These are phyloP conservation scores for Saimiri boliviensis DNA, from an alignment of 2,113 vertebrate genomes.

Conservation along the genomic window DNA sequence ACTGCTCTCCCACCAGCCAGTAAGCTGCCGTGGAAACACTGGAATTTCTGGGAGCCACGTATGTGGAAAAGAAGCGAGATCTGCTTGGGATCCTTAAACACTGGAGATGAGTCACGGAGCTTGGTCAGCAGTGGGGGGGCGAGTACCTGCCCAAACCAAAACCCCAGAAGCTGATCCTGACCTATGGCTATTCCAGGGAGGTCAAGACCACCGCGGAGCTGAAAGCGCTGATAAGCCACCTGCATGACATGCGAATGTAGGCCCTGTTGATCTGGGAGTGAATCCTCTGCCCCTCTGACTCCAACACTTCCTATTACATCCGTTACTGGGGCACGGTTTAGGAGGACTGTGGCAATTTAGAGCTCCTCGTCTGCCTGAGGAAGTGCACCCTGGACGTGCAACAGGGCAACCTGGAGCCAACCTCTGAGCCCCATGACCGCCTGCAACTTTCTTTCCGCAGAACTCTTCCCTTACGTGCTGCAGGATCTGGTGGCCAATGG, in stretches of 20 bases:
- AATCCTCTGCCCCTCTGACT: no score
- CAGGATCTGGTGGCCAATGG: conserved; percentile 94
- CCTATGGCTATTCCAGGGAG: conserved; percentile 91
- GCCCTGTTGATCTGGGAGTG: conserved; percentile 92
- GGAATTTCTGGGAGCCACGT: conserved; percentile 93
- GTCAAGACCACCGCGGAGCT: conserved; percentile 89
- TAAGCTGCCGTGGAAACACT: conserved; percentile 87
- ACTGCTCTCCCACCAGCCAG: conserved; percentile 69
- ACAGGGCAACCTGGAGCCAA: conserved; percentile 89
- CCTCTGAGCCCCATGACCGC: conserved; percentile 96
- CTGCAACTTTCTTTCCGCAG: conserved; percentile 94
- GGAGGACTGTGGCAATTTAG: conserved; percentile 93
- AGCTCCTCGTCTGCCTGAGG: conserved; percentile 94
- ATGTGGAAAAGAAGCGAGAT: conserved; percentile 95
- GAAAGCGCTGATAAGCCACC: conserved; percentile 92
- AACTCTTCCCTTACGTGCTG: conserved; percentile 92
- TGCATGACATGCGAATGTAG: conserved; percentile 95
- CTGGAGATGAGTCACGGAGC: conserved; percentile 93
- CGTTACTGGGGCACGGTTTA: conserved; percentile 94
- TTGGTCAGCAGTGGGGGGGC: conserved; percentile 86
- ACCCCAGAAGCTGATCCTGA: conserved; percentile 88
- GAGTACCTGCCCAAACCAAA: conserved; percentile 86
- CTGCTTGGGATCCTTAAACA: conserved; percentile 92
- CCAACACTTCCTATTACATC: conserved; percentile 96
- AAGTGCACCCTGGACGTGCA: conserved; percentile 96